phyloP scores from a whole-genome alignment of 2,797 vertebrate genomes.

The Thripadectes ignobilis region DNA sequence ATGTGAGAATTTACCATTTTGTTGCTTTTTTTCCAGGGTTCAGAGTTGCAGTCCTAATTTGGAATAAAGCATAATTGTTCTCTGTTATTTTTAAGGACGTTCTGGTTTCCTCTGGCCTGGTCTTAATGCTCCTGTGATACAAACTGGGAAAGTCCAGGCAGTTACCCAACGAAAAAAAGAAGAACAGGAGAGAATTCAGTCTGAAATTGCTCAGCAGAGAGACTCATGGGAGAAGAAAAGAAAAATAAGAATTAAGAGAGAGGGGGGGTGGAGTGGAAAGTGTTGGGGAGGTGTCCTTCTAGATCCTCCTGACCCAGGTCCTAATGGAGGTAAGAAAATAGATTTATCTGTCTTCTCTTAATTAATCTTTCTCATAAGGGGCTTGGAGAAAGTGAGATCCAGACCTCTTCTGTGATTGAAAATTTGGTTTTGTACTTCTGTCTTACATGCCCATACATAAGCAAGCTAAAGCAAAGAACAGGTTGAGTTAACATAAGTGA shows the following conservation, averaged over 20 bases:
- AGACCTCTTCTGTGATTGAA: background rate
- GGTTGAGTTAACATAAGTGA: background rate
- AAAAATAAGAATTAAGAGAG: constrained; percentile 83
- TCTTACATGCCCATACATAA: background rate
- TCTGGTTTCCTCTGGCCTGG: constrained; percentile 94
- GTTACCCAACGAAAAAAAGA: constrained; percentile 77
- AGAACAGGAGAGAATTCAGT: constrained; percentile 81
- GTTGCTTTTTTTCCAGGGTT: background rate
- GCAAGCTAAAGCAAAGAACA: background rate
- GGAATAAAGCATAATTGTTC: background rate
- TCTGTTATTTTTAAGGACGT: constrained; percentile 76
- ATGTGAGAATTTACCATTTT: background rate
- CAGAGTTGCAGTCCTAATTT: background rate
- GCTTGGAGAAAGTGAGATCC: background rate
- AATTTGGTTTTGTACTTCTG: background rate
- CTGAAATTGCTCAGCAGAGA: constrained; percentile 77
- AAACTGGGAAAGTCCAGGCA: constrained; percentile 73
- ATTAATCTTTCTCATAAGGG: background rate
- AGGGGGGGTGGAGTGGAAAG: constrained; percentile 90
- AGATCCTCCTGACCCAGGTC: constrained; percentile 88
- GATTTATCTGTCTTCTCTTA: background rate
- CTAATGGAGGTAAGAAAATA: constrained; percentile 86
- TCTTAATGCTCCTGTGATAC: constrained; percentile 84
- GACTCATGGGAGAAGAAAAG: constrained; percentile 87
- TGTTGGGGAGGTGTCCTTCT: constrained; percentile 90